phyloP scores from a whole-genome alignment of 2,113 vertebrate species.

The Neogale vison region DNA sequence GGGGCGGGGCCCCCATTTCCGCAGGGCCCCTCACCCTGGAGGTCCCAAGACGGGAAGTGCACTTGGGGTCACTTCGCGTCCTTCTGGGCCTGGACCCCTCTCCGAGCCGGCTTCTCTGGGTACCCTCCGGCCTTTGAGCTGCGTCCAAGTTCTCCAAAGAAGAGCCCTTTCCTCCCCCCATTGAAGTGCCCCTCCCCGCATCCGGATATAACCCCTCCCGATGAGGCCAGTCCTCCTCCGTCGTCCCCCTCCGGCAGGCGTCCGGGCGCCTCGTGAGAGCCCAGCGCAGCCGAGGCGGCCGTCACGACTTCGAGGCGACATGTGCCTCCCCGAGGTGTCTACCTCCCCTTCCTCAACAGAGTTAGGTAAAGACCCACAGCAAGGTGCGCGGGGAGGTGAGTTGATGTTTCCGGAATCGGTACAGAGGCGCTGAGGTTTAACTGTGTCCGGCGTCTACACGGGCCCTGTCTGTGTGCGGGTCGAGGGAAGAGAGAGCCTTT shows the following conservation, averaged over 20 bases:
- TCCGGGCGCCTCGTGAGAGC: not conserved
- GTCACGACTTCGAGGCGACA: not conserved
- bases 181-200: not conserved
- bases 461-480: not conserved
- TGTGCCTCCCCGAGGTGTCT: not conserved
- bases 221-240: not conserved
- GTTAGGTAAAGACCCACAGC: not conserved
- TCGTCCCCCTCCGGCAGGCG: not conserved
- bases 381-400: not conserved
- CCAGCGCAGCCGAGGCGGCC: not conserved
- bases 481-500: not conserved
- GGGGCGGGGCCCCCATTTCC: not conserved
- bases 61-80: not conserved
- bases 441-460: not conserved
- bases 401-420: not conserved
- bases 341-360: not conserved
- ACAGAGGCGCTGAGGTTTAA: not conserved
- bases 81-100: not conserved
- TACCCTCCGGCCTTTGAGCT: not conserved
- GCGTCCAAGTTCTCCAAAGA: not conserved
- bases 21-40: rapidly evolving
- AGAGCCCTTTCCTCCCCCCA: not conserved
- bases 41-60: not conserved
- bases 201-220: not conserved
- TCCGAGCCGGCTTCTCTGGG: not conserved